Percentiles rank a stretch among this genome's conserved stretches.
phyloP scores from a whole-genome alignment of 2,113 vertebrate genomes.

The Channa maculata region DNA sequence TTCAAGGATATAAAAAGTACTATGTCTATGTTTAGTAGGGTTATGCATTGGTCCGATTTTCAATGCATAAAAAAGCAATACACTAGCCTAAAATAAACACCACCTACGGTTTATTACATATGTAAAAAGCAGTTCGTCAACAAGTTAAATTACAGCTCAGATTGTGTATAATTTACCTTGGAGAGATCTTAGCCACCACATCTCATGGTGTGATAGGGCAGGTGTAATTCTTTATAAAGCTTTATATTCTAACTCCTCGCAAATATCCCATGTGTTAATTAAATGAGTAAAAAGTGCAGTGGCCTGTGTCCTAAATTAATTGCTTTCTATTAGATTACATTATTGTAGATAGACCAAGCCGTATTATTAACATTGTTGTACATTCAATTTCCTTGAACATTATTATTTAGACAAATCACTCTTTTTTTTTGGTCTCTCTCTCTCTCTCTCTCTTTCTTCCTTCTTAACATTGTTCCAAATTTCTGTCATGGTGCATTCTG shows the following conservation, averaged over 20 bases:
- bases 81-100: too few species aligned
- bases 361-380: slow-evolving; percentile 87
- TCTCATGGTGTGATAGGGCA: slow-evolving; percentile 69
- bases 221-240: slow-evolving; percentile 76
- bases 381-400: slow-evolving; percentile 87
- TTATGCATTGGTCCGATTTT: too few species aligned
- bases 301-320: slow-evolving; percentile 89
- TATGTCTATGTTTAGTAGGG: too few species aligned
- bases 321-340: slow-evolving; percentile 87
- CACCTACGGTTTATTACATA: slow-evolving; percentile 21
- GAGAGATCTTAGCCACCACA: slow-evolving; percentile 56
- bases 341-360: slow-evolving; percentile 79
- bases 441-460: slow-evolving; percentile 50
- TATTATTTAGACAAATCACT: slow-evolving; percentile 80
- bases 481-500: slow-evolving; percentile 79
- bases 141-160: slow-evolving; percentile 53
- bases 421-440: slow-evolving; percentile 40
- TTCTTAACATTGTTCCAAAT: slow-evolving; percentile 77
- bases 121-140: slow-evolving; percentile 6
- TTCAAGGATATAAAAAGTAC: too few species aligned
- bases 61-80: too few species aligned
- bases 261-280: slow-evolving; percentile 85
- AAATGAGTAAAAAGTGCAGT: slow-evolving; percentile 86
- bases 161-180: slow-evolving; percentile 54
- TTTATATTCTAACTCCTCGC: slow-evolving; percentile 76